Percentiles rank a stretch among this genome's conserved stretches.
These are phyloP conservation scores for Sinocyclocheilus rhinocerous DNA, from an alignment of 2,113 vertebrate genomes.

Conservation along the genomic window DNA sequence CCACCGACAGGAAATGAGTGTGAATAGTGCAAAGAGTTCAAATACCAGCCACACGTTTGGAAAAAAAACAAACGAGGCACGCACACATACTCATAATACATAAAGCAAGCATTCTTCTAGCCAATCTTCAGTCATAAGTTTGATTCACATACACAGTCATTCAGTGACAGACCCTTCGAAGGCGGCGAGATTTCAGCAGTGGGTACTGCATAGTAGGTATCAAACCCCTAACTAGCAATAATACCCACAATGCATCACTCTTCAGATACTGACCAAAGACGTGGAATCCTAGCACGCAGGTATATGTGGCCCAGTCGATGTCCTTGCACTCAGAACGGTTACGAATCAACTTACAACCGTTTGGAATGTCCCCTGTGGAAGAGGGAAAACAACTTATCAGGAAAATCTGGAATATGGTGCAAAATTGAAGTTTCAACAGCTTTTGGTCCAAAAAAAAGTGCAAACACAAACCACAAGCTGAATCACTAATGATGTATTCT, in stretches of 20 bases:
- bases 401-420: neutral
- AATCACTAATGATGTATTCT: neutral
- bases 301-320: constrained; percentile 94
- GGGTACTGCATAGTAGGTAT: no score
- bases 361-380: constrained; percentile 90
- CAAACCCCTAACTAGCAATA: neutral
- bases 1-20: neutral
- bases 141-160: no score
- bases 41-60: neutral
- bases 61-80: neutral
- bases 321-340: constrained; percentile 98
- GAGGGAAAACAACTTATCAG: constrained; percentile 2
- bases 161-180: no score
- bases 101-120: neutral
- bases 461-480: neutral
- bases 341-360: constrained; percentile 91
- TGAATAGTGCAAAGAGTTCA: neutral
- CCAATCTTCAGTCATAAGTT: neutral
- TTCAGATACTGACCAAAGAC: constrained; percentile 87
- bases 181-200: no score
- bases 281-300: constrained; percentile 97
- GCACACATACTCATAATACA: constrained; percentile 15
- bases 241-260: neutral
- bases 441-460: neutral
- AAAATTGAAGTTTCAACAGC: neutral